Conservation (phyloP, 2,888 invertebrate species). For the Drosophila villosipedis region DNA sequence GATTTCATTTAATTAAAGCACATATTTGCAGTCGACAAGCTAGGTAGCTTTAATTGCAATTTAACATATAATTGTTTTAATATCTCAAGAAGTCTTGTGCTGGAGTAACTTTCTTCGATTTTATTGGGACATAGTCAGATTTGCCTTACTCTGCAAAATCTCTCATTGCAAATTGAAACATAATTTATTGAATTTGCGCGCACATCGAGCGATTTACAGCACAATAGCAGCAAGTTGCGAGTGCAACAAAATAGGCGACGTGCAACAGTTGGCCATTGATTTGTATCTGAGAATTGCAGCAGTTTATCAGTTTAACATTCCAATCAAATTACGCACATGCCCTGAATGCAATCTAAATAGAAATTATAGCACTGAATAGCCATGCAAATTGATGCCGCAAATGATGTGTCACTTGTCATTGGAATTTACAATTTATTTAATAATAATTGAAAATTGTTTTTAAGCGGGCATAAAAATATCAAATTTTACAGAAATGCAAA, state of each 20-base stretch:
- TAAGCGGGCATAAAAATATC: not conserved
- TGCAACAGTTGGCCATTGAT: slow-evolving; percentile 65
- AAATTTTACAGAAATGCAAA: not conserved
- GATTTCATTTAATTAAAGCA: slow-evolving; percentile 29
- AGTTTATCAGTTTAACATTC: slow-evolving; percentile 49
- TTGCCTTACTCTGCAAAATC: slow-evolving; percentile 22
- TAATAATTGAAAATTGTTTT: not conserved
- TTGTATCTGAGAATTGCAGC: slow-evolving; percentile 52
- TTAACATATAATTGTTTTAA: slow-evolving; percentile 16
- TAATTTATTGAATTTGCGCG: slow-evolving; percentile 73
- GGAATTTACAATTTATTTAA: slow-evolving; percentile 7
- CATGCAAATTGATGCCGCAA: slow-evolving; percentile 39
- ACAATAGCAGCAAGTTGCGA: slow-evolving; percentile 1
- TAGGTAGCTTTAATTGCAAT: slow-evolving; percentile 26
- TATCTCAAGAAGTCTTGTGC: not conserved
- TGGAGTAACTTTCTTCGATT: not conserved
- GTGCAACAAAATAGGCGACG: slow-evolving; percentile 15
- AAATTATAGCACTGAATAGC: slow-evolving; percentile 7
- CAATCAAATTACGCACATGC: slow-evolving; percentile 50
- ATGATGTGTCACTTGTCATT: slow-evolving; percentile 30
- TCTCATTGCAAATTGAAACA: slow-evolving; percentile 49
- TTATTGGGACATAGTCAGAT: not conserved
- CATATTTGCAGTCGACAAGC: slow-evolving; percentile 21
- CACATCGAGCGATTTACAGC: slow-evolving; percentile 33
- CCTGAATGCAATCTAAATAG: slow-evolving; percentile 27